Percentiles rank a stretch among this genome's conserved stretches.
Evolutionary conservation across 1,140 invertebrate genomes (phyloP).

Genomic region (Drosophila aff.): DNA sequence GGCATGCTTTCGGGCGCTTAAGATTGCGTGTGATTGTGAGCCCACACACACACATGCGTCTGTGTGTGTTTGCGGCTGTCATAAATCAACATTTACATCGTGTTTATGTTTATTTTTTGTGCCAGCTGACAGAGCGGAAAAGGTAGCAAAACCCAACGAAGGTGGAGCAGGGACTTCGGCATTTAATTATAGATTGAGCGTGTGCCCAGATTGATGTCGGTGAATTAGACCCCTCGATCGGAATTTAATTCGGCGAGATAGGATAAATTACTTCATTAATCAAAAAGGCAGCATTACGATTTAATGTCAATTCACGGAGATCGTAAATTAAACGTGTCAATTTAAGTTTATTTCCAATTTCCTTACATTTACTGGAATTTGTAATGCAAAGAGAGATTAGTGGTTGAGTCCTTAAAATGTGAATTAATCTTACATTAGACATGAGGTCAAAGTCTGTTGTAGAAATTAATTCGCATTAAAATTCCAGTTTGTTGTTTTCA

Average conservation of each 20-base stretch:
- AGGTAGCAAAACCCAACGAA: slow-evolving; percentile 26
- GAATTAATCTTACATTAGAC: background rate
- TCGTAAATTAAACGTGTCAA: slow-evolving; percentile 7
- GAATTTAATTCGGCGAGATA: slow-evolving; percentile 27
- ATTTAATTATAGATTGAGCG: slow-evolving; percentile 42
- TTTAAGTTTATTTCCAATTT: slow-evolving; percentile 2
- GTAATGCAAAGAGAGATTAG: background rate
- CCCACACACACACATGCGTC: slow-evolving; percentile 1
- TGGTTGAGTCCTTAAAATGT: background rate
- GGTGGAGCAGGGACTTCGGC: slow-evolving; percentile 12
- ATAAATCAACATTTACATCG: slow-evolving; percentile 78
- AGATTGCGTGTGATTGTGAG: slow-evolving; percentile 50
- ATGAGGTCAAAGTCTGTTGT: background rate
- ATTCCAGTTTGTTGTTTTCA: background rate
- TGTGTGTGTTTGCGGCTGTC: slow-evolving; percentile 49
- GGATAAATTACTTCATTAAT: slow-evolving; percentile 46
- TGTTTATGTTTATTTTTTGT: slow-evolving; percentile 54
- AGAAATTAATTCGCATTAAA: background rate
- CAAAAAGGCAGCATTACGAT: slow-evolving; percentile 11
- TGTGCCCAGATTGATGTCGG: slow-evolving; percentile 21
- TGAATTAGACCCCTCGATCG: slow-evolving; percentile 21
- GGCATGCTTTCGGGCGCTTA: slow-evolving; percentile 43
- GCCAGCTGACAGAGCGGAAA: slow-evolving; percentile 41
- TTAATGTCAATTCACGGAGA: background rate
- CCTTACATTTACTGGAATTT: slow-evolving; percentile 1